phyloP scores from a whole-genome alignment of 92 coral and sea anemone genomes.

The Parazoanthus atlanticus region DNA sequence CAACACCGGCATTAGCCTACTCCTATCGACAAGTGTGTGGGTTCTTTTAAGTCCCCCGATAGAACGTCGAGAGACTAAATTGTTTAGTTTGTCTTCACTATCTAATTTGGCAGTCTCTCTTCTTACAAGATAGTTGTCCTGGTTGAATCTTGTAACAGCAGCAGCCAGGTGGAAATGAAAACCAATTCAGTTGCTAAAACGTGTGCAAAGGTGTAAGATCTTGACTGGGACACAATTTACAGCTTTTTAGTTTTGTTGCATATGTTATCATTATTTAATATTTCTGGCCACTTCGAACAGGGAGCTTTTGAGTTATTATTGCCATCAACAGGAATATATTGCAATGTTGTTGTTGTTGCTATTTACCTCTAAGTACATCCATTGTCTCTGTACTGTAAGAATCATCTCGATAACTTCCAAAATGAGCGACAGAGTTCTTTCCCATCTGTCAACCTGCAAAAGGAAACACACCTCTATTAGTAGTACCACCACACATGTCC shows the following conservation, averaged over 20 bases:
- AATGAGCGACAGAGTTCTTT: constrained; percentile 94
- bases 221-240: background rate
- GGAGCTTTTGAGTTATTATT: background rate
- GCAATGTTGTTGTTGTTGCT: background rate
- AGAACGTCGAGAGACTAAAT: too few relatives aligned
- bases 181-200: too few relatives aligned
- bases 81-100: too few relatives aligned
- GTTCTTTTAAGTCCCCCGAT: too few relatives aligned
- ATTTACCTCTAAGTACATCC: constrained; percentile 99
- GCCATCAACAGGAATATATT: too few relatives aligned
- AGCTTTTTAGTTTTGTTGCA: background rate
- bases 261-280: background rate
- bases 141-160: background rate
- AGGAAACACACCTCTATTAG: background rate
- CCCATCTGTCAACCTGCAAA: constrained; percentile 97
- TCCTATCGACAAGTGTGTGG: too few relatives aligned
- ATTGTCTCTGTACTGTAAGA: constrained; percentile 95
- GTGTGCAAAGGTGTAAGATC: background rate
- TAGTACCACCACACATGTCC: background rate
- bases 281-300: background rate
- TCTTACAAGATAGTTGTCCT: background rate
- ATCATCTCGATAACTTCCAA: constrained; percentile 98
- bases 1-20: too few relatives aligned
- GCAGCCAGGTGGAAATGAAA: too few relatives aligned
- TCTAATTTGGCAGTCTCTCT: background rate